A percentile compares a stretch with the other conserved stretches of the same genome.
Conservation (phyloP, 2,888 invertebrate genomes). For the Thecocarcelia acutangulata region DNA sequence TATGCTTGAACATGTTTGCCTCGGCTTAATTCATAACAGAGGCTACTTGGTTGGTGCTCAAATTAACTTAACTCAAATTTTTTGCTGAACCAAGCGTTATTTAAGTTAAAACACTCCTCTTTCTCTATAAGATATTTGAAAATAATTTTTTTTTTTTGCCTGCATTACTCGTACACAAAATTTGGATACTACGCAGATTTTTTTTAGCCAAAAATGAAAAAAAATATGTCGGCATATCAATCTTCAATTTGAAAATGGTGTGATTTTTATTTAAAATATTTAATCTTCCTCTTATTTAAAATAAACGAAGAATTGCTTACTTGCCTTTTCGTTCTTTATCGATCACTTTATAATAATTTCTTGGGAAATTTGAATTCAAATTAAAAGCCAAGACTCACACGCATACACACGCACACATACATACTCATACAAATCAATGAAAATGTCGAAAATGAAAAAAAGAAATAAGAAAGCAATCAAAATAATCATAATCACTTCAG, state of each 20-base stretch:
- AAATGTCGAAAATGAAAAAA: conserved; percentile 35
- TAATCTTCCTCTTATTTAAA: conserved; percentile 1
- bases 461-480: conserved; percentile 67
- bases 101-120: too few species aligned
- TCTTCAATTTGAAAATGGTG: conserved; percentile 37
- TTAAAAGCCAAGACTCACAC: conserved; percentile 29
- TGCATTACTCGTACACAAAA: too few species aligned
- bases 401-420: too few species aligned
- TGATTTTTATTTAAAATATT: conserved; percentile 49
- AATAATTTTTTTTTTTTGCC: too few species aligned
- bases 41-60: too few species aligned
- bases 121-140: too few species aligned
- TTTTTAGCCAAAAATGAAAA: too few species aligned
- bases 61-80: too few species aligned
- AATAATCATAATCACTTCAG: conserved; percentile 68
- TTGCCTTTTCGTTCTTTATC: background rate
- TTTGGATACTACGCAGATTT: too few species aligned
- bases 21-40: too few species aligned
- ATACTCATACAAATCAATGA: conserved; percentile 14
- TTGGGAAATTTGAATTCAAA: conserved; percentile 40
- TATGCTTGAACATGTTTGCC: too few species aligned
- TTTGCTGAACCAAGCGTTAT: too few species aligned
- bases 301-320: conserved; percentile 16
- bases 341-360: conserved; percentile 42
- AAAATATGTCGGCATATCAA: background rate